Base-by-base conservation (phyloP, 2,113 vertebrate species). In the Aegithalos caudatus region DNA sequence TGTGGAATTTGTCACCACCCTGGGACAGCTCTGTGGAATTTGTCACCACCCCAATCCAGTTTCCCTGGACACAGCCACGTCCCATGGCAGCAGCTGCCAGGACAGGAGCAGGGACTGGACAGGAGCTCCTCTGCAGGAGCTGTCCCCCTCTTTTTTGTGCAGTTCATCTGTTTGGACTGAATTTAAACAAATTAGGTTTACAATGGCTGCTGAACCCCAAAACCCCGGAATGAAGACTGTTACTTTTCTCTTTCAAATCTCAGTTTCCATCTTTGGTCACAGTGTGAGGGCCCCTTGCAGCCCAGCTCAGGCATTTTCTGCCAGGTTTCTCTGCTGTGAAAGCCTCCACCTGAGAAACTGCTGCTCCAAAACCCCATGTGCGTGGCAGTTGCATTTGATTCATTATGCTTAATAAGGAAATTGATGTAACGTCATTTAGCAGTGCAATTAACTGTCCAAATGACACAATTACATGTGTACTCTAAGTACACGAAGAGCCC, bases 361-460 rank as follows among this genome's bases (percentile, higher is more conserved):
- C 23, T 53, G 69, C 77, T 77, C 31, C 71, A 21, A 8, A 89
- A 33, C 17, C 37, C 77, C 18, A 1, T 19, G 64, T 2, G 1
- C 80, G 6, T 4, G 20, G 20, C 61, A 53, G 11, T n/a, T 4
- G 1, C 50, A 25, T 45, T 71, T 54, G 33, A 38, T 62, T 71
- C 65, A 72, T 86, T 70, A 83, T 16, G 54, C 81, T 88, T 80
- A 72, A 70, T 73, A 72, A 89, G 64, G 66, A 94, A 92, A 92
- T 81, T 40, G 61, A 79, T 80, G 53, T 18, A 65, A 60, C 38
- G 27, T 58, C 79, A 92, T 88, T 85, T 85, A 94, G 80, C 57
- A 80, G 54, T 61, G 56, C 81, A 91, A 95, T 80, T 93, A 93
- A 86, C 74, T 92, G 66, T 71, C 86, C 79, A 94, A 88, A 92